Evolutionary conservation across 2,113 vertebrate species (phyloP).

Genomic region (Pterocles burchelli): DNA sequence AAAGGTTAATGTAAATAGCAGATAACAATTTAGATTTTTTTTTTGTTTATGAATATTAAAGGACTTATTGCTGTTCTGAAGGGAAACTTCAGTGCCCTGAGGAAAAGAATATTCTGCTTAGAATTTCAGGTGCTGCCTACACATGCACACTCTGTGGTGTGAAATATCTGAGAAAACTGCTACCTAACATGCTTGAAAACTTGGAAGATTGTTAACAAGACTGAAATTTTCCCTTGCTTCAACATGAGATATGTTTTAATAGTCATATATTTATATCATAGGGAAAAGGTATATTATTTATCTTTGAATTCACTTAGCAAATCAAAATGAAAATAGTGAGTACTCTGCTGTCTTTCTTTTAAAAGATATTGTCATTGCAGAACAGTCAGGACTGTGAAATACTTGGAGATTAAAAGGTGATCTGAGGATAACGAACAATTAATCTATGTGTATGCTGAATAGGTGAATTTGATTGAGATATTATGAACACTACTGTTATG

Average conservation of each 20-base stretch:
- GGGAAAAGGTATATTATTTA: neutral
- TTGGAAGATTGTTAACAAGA: neutral
- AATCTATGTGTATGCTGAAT: neutral
- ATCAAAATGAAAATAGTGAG: neutral
- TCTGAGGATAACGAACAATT: neutral
- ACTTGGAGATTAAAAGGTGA: neutral
- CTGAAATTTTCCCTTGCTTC: neutral
- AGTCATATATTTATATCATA: neutral
- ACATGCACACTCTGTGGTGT: accelerated
- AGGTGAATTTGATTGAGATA: neutral
- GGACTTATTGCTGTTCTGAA: neutral
- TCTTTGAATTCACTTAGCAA: neutral
- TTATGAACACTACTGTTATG: neutral
- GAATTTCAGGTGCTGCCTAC: neutral
- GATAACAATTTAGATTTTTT: neutral
- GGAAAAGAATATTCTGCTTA: neutral
- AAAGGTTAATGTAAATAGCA: slow-evolving; percentile 33
- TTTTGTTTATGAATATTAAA: slow-evolving; percentile 38
- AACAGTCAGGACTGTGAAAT: neutral
- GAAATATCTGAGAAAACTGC: neutral
- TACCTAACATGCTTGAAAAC: neutral
- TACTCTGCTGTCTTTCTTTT: neutral
- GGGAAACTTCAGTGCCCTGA: neutral
- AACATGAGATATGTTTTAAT: neutral
- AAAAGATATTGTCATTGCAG: neutral